phyloP scores from a whole-genome alignment of 2,888 invertebrate species.

The Phasia obesa region DNA sequence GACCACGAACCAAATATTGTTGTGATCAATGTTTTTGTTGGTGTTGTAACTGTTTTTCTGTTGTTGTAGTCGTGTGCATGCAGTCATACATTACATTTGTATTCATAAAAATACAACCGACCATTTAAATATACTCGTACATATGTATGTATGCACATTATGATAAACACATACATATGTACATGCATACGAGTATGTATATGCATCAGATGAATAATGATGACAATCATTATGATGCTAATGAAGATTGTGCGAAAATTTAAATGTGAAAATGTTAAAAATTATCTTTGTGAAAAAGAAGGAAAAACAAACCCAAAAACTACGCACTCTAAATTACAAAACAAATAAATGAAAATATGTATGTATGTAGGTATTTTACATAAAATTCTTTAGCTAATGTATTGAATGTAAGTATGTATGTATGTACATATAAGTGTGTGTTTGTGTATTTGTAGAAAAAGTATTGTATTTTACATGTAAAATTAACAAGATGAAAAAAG shows the following conservation, averaged over 20 bases:
- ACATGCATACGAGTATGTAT: neutral
- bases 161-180: too few species aligned
- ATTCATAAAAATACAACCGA: neutral
- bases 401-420: constrained; percentile 15
- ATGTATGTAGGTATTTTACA: constrained; percentile 57
- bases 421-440: neutral
- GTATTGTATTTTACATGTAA: constrained; percentile 49
- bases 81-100: constrained; percentile 24
- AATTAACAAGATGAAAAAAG: constrained; percentile 57
- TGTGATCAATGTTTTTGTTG: constrained; percentile 52
- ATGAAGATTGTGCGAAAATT: constrained; percentile 64
- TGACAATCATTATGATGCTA: constrained; percentile 66
- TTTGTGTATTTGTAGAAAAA: constrained; percentile 14
- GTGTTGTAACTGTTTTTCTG: constrained; percentile 14
- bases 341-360: constrained; percentile 11
- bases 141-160: too few species aligned
- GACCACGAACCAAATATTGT: constrained; percentile 71
- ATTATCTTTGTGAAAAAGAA: constrained; percentile 2
- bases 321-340: constrained; percentile 6
- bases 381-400: constrained; percentile 55
- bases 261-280: constrained; percentile 50
- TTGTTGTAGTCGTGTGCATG: constrained; percentile 34
- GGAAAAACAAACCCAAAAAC: constrained; percentile 1
- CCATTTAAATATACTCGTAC: too few species aligned
- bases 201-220: constrained; percentile 58